phyloP scores from a whole-genome alignment of 2,888 invertebrate species.

The Drosophila multiciliata region DNA sequence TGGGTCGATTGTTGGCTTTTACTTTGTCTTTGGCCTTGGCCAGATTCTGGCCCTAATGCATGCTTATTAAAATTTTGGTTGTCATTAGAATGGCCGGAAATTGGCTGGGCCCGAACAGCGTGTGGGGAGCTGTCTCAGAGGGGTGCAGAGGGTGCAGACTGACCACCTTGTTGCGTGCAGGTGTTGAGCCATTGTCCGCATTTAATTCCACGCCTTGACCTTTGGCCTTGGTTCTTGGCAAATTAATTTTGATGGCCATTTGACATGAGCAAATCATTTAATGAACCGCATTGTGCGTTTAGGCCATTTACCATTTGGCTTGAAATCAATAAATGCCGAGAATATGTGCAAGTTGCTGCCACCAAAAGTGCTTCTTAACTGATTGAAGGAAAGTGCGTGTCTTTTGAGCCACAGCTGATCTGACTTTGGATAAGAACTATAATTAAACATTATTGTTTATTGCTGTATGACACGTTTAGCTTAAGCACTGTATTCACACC shows the following conservation, averaged over 20 bases:
- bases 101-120: slow-evolving; percentile 22
- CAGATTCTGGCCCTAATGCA: slow-evolving; percentile 50
- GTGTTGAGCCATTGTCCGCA: slow-evolving; percentile 44
- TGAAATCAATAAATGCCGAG: slow-evolving; percentile 43
- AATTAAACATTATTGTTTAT: slow-evolving; percentile 30
- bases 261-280: slow-evolving; percentile 61
- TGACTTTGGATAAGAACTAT: slow-evolving; percentile 24
- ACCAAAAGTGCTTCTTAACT: neutral
- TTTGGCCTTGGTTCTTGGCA: slow-evolving; percentile 29
- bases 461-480: neutral
- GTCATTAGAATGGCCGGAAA: slow-evolving; percentile 68
- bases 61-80: slow-evolving; percentile 72
- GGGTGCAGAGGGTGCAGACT: neutral
- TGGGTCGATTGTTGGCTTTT: slow-evolving; percentile 36
- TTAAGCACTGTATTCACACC: neutral
- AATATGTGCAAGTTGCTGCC: neutral
- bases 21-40: slow-evolving; percentile 18
- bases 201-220: slow-evolving; percentile 50
- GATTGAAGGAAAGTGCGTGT: slow-evolving; percentile 9
- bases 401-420: slow-evolving; percentile 12
- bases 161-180: slow-evolving; percentile 58
- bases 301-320: slow-evolving; percentile 25
- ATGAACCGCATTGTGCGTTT: slow-evolving; percentile 47
- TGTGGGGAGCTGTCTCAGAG: neutral
- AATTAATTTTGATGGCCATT: slow-evolving; percentile 71